Base-by-base conservation (phyloP, 2,888 invertebrate genomes). In the Netelia fuscicornis region DNA sequence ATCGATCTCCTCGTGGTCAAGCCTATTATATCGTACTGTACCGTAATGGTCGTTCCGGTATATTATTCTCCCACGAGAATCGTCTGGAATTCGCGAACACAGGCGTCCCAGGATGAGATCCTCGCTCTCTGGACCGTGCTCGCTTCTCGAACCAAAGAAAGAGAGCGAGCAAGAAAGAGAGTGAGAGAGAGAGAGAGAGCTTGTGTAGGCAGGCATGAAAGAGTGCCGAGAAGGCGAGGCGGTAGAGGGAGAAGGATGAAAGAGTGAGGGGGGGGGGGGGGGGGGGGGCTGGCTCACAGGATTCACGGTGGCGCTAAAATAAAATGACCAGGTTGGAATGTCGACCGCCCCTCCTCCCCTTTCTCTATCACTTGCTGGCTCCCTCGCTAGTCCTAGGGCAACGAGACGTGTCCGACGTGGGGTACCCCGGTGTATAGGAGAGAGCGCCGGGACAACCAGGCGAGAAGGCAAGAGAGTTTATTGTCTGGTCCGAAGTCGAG, bases 291-390 rank as follows among this genome's bases (percentile, higher is more conserved):
- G 78, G 68, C 78, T 81, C 77, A 65, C 52, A 76, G 79, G 85
- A 85, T 85, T 88, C 90, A 91, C 91, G 90, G 92, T 92, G 92
- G 92, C 92, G 92, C 92, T 92, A 92, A 92, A 92, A 92, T 92
- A 92, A 92, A 92, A 92, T 92, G 91, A 92, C 90, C 91, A 91
- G 87, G 87, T 88, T 87, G 92, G 91, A 91, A 92, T 92, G 92
- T 90, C 88, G 91, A 90, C 56, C n/a, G 10, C 20, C 17, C 17
- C 68, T 44, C 48, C 37, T 74, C 30, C 2, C 13, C 37, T 10
- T 5, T 37, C 30, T 74, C 60, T 65, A 37, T 72, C 58, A 17
- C 65, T 42, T 44, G 30, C 54, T 44, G 37, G 62, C 81, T 78
- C 68, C 37, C 60, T 25, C 72, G 23, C 54, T 42, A 20, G 30